Evolutionary conservation across 2,113 vertebrate genomes (phyloP).

Genomic region (Xiphophorus hellerii): DNA sequence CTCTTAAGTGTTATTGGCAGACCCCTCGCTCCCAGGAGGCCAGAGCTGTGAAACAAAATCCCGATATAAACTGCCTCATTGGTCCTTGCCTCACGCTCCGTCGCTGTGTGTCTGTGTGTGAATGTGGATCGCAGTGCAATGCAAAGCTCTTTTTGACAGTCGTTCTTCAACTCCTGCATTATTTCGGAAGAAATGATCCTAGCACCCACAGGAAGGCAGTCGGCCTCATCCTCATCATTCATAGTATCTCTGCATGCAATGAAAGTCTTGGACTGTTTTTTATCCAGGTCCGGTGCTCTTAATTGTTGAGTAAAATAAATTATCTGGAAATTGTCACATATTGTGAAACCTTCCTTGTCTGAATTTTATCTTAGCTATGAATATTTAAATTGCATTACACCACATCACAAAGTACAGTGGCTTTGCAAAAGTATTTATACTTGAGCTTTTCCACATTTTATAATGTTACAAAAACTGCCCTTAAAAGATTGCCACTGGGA

Average conservation of each 20-base stretch:
- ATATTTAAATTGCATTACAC: not conserved
- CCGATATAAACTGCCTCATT: conserved; percentile 80
- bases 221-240: conserved; percentile 51
- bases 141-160: conserved; percentile 67
- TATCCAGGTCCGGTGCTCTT: conserved; percentile 29
- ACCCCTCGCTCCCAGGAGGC: conserved; percentile 79
- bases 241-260: conserved; percentile 45
- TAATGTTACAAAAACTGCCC: not conserved
- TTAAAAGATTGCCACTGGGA: not conserved
- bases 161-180: conserved; percentile 57
- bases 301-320: conserved; percentile 39
- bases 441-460: not conserved
- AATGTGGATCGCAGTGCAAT: conserved; percentile 52
- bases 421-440: not conserved
- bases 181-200: conserved; percentile 65
- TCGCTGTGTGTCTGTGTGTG: conserved; percentile 54
- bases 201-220: conserved; percentile 55
- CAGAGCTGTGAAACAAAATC: conserved; percentile 80
- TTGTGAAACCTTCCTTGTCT: conserved; percentile 18
- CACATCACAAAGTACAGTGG: not conserved
- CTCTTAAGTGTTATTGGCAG: conserved; percentile 89
- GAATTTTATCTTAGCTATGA: conserved; percentile 12
- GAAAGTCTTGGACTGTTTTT: conserved; percentile 32
- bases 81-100: conserved; percentile 72
- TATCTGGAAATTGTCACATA: not conserved